Conservation (phyloP, 2,113 vertebrate species). For the Bettongia penicillata region DNA sequence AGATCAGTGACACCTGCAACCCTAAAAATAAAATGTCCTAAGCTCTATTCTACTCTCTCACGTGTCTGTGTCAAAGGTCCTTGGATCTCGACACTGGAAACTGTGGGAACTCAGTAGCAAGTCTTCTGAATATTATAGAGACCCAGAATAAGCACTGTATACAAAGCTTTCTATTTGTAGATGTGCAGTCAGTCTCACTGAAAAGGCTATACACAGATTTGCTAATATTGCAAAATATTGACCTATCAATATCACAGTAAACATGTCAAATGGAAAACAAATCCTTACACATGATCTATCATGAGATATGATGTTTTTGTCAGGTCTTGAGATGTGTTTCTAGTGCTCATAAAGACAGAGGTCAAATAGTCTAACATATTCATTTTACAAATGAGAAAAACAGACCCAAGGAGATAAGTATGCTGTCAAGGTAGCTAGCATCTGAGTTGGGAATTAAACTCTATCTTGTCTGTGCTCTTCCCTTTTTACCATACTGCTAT, state of each 20-base stretch:
- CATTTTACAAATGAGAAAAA: neutral
- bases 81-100: neutral
- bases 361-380: neutral
- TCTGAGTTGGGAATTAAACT: neutral
- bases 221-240: neutral
- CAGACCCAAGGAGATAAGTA: neutral
- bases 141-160: neutral
- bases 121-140: neutral
- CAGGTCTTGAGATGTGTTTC: neutral
- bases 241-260: neutral
- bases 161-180: neutral
- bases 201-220: neutral
- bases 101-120: neutral
- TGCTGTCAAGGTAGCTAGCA: neutral
- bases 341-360: neutral
- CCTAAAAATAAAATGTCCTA: neutral
- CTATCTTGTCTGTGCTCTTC: neutral
- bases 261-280: neutral
- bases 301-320: neutral
- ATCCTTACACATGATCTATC: neutral
- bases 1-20: neutral
- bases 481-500: neutral
- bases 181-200: neutral
- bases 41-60: neutral
- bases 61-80: neutral